Evolutionary conservation across 2,888 invertebrate genomes (phyloP).

Genomic region (Tholera decimalis): DNA sequence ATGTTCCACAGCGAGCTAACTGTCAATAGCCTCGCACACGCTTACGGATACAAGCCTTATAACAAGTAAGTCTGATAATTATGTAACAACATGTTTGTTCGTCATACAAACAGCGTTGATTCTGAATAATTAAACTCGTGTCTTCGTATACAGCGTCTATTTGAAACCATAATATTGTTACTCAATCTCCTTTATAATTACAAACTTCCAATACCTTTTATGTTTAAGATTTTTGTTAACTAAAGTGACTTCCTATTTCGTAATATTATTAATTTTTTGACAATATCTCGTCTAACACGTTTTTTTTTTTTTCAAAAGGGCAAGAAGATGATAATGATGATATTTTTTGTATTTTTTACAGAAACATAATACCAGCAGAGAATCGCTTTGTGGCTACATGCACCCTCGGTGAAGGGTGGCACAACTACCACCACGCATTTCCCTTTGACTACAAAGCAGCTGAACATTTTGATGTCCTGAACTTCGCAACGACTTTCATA

Average conservation of each 20-base stretch:
- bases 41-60: slow-evolving; percentile 92
- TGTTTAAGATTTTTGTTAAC: slow-evolving; percentile 19
- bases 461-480: slow-evolving; percentile 89
- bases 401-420: slow-evolving; percentile 94
- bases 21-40: slow-evolving; percentile 96
- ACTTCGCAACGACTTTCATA: slow-evolving; percentile 83
- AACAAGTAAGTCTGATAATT: slow-evolving; percentile 80
- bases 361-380: slow-evolving; percentile 92
- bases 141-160: slow-evolving; percentile 26
- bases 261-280: too few relatives aligned
- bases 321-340: too few relatives aligned
- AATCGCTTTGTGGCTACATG: slow-evolving; percentile 92
- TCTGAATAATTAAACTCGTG: slow-evolving; percentile 25
- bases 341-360: slow-evolving; percentile 73
- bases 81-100: slow-evolving; percentile 15
- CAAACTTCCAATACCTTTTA: slow-evolving; percentile 35
- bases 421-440: slow-evolving; percentile 95
- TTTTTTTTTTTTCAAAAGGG: too few relatives aligned
- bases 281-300: too few relatives aligned
- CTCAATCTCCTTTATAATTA: slow-evolving; percentile 31
- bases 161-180: slow-evolving; percentile 33
- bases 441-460: slow-evolving; percentile 93
- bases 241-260: slow-evolving; percentile 1
- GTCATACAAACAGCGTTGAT: slow-evolving; percentile 22
- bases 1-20: slow-evolving; percentile 97